Evolutionary conservation across 2,888 invertebrate genomes (phyloP), one percentile per base, ranked within the genome.

Genomic region (Ennomos quercinarius): DNA sequence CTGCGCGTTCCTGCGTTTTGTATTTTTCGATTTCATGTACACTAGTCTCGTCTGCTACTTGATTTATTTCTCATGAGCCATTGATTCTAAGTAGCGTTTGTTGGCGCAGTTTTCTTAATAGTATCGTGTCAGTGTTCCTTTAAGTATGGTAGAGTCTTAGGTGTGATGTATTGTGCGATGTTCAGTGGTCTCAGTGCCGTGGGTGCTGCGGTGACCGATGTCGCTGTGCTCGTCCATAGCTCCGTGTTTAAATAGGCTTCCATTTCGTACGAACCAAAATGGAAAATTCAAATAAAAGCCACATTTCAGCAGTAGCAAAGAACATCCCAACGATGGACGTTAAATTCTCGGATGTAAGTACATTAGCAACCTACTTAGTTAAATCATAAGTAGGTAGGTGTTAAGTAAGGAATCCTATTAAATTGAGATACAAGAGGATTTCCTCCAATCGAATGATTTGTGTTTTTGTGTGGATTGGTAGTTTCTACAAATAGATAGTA

Each of bases 1-100:
- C 91, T 91, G 91, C 91, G 92, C 92, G 90, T 80, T 88, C 83
- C 90, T 87, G 87, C 89, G 89, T 89, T 88, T 86, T 81, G 74
- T 84, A 82, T 86, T 87, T 89, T 85, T 79, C 81, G 81, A 85
- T 85, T 83, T 84, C 80, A 83, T 82, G 80, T 83, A 76, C 77
- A 74, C 78, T 83, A 73, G 83, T 80, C 76, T 76, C 70, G 73
- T 69, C 76, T 68, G 74, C 65, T 68, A 71, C 65, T 72, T 78
- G 65, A 76, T 83, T 84, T 77, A 78, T 83, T 83, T 81, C 66
- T 66, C 67, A 67, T 56, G 66, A 70, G 67, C 61, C 52, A 46
- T 54, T 49, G 37, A 41, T 38, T 59, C 11, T 53, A 50, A 49
- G 41, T 42, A 51, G 43, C 61, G 27, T 51, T 51, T 45, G 35